phyloP scores from a whole-genome alignment of 2,888 invertebrate genomes.

The Griposia aprilina region DNA sequence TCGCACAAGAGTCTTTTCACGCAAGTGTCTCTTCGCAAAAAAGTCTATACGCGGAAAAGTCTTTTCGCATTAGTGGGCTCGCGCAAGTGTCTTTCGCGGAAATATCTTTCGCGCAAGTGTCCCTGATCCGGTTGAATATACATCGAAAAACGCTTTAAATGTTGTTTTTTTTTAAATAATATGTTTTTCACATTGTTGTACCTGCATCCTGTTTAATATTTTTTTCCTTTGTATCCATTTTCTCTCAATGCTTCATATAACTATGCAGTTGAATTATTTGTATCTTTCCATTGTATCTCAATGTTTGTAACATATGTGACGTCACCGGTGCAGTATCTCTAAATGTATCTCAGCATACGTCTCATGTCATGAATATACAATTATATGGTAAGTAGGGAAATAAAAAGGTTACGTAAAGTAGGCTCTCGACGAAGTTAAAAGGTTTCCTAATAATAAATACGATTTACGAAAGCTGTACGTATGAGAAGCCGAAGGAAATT shows the following conservation, averaged over 20 bases:
- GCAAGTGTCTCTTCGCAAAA: too few relatives aligned
- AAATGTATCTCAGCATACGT: constrained; percentile 18
- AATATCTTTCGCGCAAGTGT: too few relatives aligned
- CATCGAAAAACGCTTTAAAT: background rate
- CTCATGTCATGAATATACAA: constrained; percentile 55
- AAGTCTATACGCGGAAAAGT: too few relatives aligned
- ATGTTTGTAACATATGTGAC: background rate
- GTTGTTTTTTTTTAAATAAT: background rate
- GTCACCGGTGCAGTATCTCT: constrained; percentile 20
- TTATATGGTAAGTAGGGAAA: constrained; percentile 46
- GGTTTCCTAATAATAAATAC: constrained; percentile 52
- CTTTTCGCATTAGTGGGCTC: too few relatives aligned
- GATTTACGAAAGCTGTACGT: constrained; percentile 38
- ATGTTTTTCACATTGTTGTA: too few relatives aligned
- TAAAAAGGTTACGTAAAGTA: constrained; percentile 54
- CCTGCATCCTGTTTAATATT: background rate
- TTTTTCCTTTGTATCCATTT: background rate
- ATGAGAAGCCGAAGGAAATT: background rate
- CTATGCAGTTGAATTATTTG: background rate
- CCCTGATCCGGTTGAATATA: too few relatives aligned
- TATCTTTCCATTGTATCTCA: background rate
- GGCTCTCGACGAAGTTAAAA: constrained; percentile 53
- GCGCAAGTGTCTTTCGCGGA: too few relatives aligned
- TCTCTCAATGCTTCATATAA: background rate
- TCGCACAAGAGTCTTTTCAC: too few relatives aligned